Conservation (phyloP, 2,888 invertebrate species). For the Catocala nupta region DNA sequence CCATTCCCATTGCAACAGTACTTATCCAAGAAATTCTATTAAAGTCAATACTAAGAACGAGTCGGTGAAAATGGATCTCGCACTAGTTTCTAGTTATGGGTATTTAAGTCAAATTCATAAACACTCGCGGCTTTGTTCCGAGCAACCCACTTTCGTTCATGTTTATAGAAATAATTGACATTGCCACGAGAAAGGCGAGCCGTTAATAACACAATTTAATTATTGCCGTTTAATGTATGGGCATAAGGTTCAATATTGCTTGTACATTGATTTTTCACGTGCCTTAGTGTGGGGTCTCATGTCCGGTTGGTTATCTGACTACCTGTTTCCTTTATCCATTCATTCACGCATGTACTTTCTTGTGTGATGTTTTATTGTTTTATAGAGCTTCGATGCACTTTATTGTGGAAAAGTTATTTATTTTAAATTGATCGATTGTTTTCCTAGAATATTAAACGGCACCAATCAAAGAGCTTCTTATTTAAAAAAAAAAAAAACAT, state of each 20-base stretch:
- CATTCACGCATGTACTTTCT: slow-evolving; percentile 30
- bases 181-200: slow-evolving; percentile 69
- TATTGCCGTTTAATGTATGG: slow-evolving; percentile 35
- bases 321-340: slow-evolving; percentile 58
- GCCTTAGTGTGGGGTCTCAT: slow-evolving; percentile 40
- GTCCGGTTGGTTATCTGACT: slow-evolving; percentile 55
- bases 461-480: no score
- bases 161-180: slow-evolving; percentile 75
- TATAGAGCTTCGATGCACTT: slow-evolving; percentile 6
- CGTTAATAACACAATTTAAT: slow-evolving; percentile 47
- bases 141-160: slow-evolving; percentile 66
- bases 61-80: slow-evolving; percentile 33
- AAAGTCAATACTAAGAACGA: slow-evolving; percentile 18
- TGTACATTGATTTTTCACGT: slow-evolving; percentile 37
- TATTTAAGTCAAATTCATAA: slow-evolving; percentile 50
- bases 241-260: slow-evolving; percentile 50
- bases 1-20: background rate
- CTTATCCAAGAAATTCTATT: slow-evolving; percentile 3
- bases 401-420: background rate
- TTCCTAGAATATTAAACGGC: no score
- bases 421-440: no score
- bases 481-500: no score
- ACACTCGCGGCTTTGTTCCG: slow-evolving; percentile 56
- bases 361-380: background rate
- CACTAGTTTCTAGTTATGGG: slow-evolving; percentile 43